A percentile compares a stretch with the other conserved stretches of the same genome.
Evolutionary conservation across 2,113 vertebrate genomes (phyloP).

Genomic region (Pseudonaja textilis): DNA sequence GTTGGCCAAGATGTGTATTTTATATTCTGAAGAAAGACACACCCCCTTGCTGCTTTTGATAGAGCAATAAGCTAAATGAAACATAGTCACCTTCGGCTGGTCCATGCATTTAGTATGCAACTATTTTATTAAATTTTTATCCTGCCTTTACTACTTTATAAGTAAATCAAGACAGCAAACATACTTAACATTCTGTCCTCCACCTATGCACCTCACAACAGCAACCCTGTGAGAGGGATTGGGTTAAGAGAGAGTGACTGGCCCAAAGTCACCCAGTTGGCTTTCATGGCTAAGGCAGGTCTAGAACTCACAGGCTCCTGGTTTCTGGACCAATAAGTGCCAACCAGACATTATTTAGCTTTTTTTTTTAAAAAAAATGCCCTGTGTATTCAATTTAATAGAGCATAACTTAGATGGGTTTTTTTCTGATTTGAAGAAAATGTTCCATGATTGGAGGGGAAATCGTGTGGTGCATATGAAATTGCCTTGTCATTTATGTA

Average conservation of each 20-base stretch:
- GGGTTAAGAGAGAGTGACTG: not conserved
- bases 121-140: slow-evolving; percentile 3
- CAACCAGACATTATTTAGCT: not conserved
- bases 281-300: not conserved
- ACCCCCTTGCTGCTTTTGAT: not conserved
- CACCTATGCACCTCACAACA: not conserved
- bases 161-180: not conserved
- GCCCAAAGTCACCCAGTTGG: not conserved
- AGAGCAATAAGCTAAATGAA: not conserved
- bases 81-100: not conserved
- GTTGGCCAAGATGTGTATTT: not conserved
- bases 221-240: not conserved
- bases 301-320: not conserved
- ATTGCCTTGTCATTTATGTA: not conserved
- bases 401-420: not conserved
- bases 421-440: not conserved
- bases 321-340: not conserved
- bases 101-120: not conserved
- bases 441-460: not conserved
- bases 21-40: not conserved
- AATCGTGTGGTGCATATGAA: not conserved
- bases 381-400: not conserved
- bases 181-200: not conserved
- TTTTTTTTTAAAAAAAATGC: not conserved
- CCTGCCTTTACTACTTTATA: not conserved